Evolutionary conservation across 2,888 invertebrate species (phyloP), one percentile per base, ranked within the genome.

Genomic region (Sthenelais limicola): DNA sequence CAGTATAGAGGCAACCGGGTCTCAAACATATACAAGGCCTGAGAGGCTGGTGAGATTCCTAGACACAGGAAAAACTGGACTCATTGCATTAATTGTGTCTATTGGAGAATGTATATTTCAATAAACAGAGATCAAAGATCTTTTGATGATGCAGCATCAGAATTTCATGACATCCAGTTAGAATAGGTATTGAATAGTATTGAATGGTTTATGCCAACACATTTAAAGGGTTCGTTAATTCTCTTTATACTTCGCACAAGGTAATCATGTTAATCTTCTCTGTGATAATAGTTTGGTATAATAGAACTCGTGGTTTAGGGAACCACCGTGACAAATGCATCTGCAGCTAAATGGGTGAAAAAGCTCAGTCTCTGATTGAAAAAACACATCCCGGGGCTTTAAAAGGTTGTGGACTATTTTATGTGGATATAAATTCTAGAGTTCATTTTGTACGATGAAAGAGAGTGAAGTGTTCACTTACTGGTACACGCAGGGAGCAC

Each of bases 401-500:
- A n/a, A n/a, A n/a, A n/a, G n/a, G n/a, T n/a, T n/a, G n/a, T n/a
- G n/a, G n/a, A n/a, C n/a, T n/a, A n/a, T n/a, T n/a, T n/a, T n/a
- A n/a, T n/a, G n/a, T n/a, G n/a, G n/a, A n/a, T n/a, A n/a, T n/a
- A n/a, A n/a, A n/a, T n/a, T n/a, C n/a, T n/a, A n/a, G 21, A 9
- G 21, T 52, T n/a, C 21, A 9, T 52, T 24, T n/a, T 21, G 21
- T 52, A 24, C 9, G 15, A n/a, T n/a, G 24, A 21, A 9, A 4
- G 32, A 56, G 32, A 9, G 66, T 24, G 2, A n/a, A n/a, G n/a
- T n/a, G n/a, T n/a, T 24, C 9, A 70, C 70, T 70, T 30, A 70
- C 76, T 43, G 21, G 72, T 72, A 47, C 76, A 76, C 38, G 75
- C 75, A 0, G 77, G 77, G 28, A 77, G 73, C 3, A 73, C 56